phyloP scores from a whole-genome alignment of 2,888 invertebrate genomes.

The Drosophila neutralis region DNA sequence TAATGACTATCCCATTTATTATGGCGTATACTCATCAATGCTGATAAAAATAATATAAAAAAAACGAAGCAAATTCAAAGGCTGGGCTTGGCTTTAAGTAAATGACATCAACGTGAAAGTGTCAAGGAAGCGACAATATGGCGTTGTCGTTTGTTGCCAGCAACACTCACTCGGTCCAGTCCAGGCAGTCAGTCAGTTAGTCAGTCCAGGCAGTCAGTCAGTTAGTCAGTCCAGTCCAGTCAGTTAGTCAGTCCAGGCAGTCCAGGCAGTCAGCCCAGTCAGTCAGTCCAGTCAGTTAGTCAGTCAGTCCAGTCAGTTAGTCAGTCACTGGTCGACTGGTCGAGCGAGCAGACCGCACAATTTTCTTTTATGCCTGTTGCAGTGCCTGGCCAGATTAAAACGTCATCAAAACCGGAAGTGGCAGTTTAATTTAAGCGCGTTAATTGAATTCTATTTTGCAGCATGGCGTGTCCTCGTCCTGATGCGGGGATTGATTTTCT shows the following conservation, averaged over 20 bases:
- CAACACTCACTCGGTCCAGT: slow-evolving; percentile 13
- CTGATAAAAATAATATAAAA: slow-evolving; percentile 15
- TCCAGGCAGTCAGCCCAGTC: background rate
- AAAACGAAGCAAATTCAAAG: background rate
- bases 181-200: too few species aligned
- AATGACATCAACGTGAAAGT: slow-evolving; percentile 19
- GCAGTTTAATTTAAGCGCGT: slow-evolving; percentile 83
- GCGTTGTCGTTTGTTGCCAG: slow-evolving; percentile 40
- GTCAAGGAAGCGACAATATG: slow-evolving; percentile 39
- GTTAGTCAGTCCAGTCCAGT: too few species aligned
- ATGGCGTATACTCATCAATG: slow-evolving; percentile 47
- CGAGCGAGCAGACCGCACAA: slow-evolving; percentile 18
- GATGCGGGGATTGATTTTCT: slow-evolving; percentile 74
- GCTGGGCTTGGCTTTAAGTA: slow-evolving; percentile 32
- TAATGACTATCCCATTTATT: slow-evolving; percentile 45
- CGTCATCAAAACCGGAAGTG: slow-evolving; percentile 83
- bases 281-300: background rate
- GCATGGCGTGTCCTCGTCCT: slow-evolving; percentile 15
- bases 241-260: background rate
- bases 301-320: background rate
- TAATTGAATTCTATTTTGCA: slow-evolving; percentile 82
- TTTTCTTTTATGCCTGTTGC: slow-evolving; percentile 49
- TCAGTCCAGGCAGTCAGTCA: background rate
- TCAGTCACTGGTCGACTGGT: background rate
- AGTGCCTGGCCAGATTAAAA: slow-evolving; percentile 70